phyloP scores from a whole-genome alignment of 2,888 invertebrate genomes.

The Nezara viridula region DNA sequence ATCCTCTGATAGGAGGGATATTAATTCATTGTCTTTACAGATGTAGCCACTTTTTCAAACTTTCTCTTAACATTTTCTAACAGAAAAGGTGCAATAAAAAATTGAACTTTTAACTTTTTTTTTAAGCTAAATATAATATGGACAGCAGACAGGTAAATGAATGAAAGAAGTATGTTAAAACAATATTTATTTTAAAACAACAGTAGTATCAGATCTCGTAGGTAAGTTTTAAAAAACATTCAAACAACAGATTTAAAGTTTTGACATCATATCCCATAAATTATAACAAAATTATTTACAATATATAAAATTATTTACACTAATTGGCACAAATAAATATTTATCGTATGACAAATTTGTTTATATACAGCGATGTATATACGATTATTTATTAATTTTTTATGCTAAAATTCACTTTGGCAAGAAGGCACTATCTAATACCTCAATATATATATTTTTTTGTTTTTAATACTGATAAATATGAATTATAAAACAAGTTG shows the following conservation, averaged over 20 bases:
- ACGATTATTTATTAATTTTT: neutral
- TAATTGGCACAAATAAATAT: conserved; percentile 56
- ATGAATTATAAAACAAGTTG: neutral
- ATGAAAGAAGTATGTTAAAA: conserved; percentile 20
- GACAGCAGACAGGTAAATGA: neutral
- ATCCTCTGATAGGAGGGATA: no score
- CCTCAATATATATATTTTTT: neutral
- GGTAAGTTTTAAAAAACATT: conserved; percentile 6
- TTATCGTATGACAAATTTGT: conserved; percentile 38
- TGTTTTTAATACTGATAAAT: conserved; percentile 35
- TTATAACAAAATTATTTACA: conserved; percentile 38
- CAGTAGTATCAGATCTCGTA: conserved; percentile 37
- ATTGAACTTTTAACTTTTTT: no score
- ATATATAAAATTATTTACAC: conserved; percentile 37
- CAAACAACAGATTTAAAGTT: neutral
- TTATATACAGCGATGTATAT: conserved; percentile 12
- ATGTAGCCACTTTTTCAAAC: no score
- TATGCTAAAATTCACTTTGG: conserved; percentile 48
- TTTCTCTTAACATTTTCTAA: no score
- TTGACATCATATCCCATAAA: conserved; percentile 6
- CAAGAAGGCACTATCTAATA: conserved; percentile 53
- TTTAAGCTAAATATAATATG: no score
- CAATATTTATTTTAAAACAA: conserved; percentile 46
- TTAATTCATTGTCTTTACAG: no score
- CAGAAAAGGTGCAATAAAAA: no score